Conservation (phyloP, 2,888 invertebrate species). For the Fragum fragum region DNA sequence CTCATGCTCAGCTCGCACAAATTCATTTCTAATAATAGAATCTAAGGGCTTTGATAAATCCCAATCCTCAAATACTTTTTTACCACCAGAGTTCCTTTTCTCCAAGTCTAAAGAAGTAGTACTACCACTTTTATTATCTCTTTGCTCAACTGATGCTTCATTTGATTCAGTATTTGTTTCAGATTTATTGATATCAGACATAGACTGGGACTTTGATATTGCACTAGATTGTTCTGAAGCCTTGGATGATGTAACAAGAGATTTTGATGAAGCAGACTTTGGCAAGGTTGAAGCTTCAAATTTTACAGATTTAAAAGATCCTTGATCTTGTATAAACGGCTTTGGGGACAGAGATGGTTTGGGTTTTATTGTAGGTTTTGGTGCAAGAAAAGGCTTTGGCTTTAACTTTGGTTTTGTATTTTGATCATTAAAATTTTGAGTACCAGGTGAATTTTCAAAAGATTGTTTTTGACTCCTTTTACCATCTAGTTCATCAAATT, state of each 20-base stretch:
- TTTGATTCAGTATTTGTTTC: neutral
- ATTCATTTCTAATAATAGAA: conserved; percentile 67
- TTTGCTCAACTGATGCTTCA: neutral
- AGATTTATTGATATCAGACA: conserved; percentile 59
- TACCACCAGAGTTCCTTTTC: conserved; percentile 35
- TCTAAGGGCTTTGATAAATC: conserved; percentile 68
- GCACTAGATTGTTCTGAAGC: neutral
- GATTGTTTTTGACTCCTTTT: neutral
- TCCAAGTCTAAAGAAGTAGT: conserved; percentile 40
- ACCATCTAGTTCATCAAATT: neutral
- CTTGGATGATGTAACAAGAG: conserved; percentile 22
- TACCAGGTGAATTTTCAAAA: neutral
- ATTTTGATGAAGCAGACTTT: conserved; percentile 53
- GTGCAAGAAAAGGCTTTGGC: conserved; percentile 73
- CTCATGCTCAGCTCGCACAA: conserved; percentile 66
- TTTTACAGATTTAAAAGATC: conserved; percentile 35
- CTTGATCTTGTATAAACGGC: conserved; percentile 53
- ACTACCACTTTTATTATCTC: conserved; percentile 22
- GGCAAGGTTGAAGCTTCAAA: conserved; percentile 44
- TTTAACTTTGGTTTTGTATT: conserved; percentile 41
- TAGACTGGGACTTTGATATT: conserved; percentile 60
- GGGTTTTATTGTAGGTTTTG: conserved; percentile 80
- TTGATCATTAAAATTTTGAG: neutral
- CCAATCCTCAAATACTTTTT: conserved; percentile 65
- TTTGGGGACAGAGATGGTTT: conserved; percentile 73